Evolutionary conservation across 2,797 vertebrate genomes (phyloP).

Genomic region (Halcyon chelicuti): DNA sequence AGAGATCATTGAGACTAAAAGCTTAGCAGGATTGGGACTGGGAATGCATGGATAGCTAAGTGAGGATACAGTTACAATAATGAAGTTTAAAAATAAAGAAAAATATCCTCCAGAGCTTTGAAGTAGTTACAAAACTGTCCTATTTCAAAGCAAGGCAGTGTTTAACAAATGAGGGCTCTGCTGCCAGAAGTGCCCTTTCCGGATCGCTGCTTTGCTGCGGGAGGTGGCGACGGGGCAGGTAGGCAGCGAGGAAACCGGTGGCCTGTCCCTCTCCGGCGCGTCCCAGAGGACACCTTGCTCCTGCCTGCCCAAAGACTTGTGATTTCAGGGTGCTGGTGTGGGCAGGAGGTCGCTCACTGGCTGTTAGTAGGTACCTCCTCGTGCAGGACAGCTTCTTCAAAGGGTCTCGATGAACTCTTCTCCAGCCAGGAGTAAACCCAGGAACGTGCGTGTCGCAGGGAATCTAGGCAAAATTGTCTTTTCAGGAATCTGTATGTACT

Average conservation of each 20-base stretch:
- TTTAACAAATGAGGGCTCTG: neutral
- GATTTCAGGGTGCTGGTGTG: neutral
- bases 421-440: neutral
- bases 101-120: slow-evolving; percentile 40
- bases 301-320: neutral
- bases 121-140: slow-evolving; percentile 25
- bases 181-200: neutral
- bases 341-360: neutral
- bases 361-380: neutral
- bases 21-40: slow-evolving; percentile 16
- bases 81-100: slow-evolving; percentile 60
- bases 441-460: fast-evolving
- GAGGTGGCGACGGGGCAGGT: neutral
- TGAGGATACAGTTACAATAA: slow-evolving; percentile 33
- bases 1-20: neutral
- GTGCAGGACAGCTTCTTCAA: neutral
- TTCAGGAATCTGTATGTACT: slow-evolving; percentile 54
- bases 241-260: fast-evolving
- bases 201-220: neutral
- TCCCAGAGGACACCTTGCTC: neutral
- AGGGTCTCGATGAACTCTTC: neutral
- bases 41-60: neutral
- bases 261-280: fast-evolving
- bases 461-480: neutral
- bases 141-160: slow-evolving; percentile 16